Evolutionary conservation across 2,797 vertebrate species (phyloP).

Genomic region (Myiotriccus ornatus): DNA sequence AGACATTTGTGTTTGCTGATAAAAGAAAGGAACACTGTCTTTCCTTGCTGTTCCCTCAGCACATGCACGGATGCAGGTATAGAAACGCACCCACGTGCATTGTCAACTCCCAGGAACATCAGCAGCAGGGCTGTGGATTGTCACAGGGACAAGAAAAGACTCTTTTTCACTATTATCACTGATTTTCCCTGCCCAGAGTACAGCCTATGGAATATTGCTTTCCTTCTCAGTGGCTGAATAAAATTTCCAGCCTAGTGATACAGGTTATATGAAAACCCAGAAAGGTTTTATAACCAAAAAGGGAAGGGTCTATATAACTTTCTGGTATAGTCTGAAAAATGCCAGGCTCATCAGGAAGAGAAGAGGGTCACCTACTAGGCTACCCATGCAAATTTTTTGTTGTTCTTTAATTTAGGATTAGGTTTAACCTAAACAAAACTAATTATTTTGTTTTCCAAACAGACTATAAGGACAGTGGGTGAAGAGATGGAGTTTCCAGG

Average conservation of each 20-base stretch:
- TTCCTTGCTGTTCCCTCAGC: neutral
- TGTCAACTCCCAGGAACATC: neutral
- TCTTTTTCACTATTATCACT: neutral
- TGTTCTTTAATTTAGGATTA: neutral
- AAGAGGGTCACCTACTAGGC: neutral
- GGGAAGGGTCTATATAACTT: neutral
- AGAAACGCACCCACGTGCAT: rapidly evolving
- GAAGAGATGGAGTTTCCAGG: neutral
- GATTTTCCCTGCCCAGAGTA: neutral
- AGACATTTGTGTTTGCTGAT: neutral
- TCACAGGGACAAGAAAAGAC: neutral
- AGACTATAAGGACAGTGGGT: neutral
- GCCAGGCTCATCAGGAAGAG: neutral
- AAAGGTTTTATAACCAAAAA: neutral
- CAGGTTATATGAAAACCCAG: neutral
- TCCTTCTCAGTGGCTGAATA: neutral
- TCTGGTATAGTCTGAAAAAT: neutral
- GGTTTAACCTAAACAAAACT: neutral
- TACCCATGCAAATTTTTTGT: neutral
- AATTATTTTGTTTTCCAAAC: neutral
- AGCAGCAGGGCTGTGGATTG: neutral
- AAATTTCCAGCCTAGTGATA: neutral
- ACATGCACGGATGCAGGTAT: neutral
- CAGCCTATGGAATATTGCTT: neutral
- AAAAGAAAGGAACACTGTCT: neutral